Percentiles rank a stretch among this genome's conserved stretches.
phyloP scores from a whole-genome alignment of 1,140 invertebrate species.

The Microplitis demolitor region DNA sequence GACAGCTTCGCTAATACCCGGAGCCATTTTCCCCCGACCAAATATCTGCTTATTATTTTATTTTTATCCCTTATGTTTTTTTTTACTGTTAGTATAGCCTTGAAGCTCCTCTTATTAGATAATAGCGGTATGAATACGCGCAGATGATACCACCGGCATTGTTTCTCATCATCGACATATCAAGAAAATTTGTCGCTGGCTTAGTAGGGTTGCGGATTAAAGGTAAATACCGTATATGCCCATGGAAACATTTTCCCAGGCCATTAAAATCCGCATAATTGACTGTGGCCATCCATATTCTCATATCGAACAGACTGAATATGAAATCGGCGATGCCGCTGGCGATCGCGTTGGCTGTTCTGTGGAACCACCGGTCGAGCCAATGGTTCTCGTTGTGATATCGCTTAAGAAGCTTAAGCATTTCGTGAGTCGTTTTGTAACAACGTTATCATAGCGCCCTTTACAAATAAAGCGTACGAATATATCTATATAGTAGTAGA shows the following conservation, averaged over 20 bases:
- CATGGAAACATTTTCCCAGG: background rate
- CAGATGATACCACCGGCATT: background rate
- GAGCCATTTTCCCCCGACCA: background rate
- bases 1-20: constrained; percentile 12
- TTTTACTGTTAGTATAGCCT: background rate
- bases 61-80: constrained; percentile 4
- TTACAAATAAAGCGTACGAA: background rate
- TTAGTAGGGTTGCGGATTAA: background rate
- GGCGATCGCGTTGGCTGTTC: too few relatives aligned
- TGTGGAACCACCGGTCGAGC: too few relatives aligned
- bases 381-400: background rate
- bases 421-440: constrained; percentile 1
- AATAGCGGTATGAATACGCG: background rate
- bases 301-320: background rate
- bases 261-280: background rate
- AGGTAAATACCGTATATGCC: background rate
- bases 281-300: constrained; percentile 1
- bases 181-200: background rate
- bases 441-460: background rate
- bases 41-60: too few relatives aligned
- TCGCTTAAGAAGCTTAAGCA: constrained; percentile 17
- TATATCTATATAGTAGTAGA: background rate
- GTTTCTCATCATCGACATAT: background rate
- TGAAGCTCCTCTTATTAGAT: background rate
- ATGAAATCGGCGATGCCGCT: background rate